A percentile compares a stretch with the other conserved stretches of the same genome.
phyloP scores from a whole-genome alignment of 2,888 invertebrate genomes.

The Flexamia atlantica region DNA sequence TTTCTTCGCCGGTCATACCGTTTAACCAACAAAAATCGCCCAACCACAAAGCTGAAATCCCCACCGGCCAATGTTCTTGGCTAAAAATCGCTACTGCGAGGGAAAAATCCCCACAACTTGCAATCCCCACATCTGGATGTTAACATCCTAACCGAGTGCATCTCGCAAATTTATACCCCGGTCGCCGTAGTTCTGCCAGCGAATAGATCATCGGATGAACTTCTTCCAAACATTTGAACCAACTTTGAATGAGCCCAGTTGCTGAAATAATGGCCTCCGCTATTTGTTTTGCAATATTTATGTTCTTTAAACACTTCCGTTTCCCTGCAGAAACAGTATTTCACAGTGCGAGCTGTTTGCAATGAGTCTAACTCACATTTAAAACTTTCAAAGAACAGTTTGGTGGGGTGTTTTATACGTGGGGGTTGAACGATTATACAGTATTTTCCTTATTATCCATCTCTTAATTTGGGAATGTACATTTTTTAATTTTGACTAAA shows the following conservation, averaged over 20 bases:
- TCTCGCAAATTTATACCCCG: neutral
- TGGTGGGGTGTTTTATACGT: neutral
- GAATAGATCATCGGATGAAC: constrained; percentile 41
- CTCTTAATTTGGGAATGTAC: no score
- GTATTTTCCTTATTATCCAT: no score
- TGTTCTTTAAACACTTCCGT: constrained; percentile 29
- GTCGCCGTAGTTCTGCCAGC: constrained; percentile 13
- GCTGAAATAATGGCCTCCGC: constrained; percentile 34
- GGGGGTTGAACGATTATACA: neutral
- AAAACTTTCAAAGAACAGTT: constrained; percentile 31
- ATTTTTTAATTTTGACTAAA: no score
- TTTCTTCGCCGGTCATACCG: no score
- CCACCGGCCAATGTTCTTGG: no score
- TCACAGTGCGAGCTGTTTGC: neutral
- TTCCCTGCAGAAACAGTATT: constrained; percentile 19
- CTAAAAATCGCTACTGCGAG: no score
- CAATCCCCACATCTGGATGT: no score
- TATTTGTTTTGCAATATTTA: constrained; percentile 57
- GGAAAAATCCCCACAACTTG: no score
- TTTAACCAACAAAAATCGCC: no score
- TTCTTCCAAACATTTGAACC: constrained; percentile 22
- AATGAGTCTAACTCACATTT: neutral
- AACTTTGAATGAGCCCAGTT: constrained; percentile 53
- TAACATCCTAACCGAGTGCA: no score
- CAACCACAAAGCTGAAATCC: no score